Evolutionary conservation across 2,888 invertebrate species (phyloP), one percentile per base, ranked within the genome.

Genomic region (Athetis lepigone): DNA sequence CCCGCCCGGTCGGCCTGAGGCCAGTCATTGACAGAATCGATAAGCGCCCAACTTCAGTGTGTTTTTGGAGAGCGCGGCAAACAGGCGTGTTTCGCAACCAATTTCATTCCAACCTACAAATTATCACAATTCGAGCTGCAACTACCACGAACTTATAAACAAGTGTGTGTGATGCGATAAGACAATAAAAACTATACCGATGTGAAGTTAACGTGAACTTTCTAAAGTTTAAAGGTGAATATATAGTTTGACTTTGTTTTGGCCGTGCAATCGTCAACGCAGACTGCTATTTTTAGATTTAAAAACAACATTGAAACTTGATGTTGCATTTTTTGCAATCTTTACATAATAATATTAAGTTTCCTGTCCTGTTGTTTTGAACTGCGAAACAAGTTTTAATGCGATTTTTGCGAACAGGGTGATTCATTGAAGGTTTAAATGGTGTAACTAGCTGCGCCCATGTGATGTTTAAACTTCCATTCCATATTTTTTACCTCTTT

Each of bases 231-330:
- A 8, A 65, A 0, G 70, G 62, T 69, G 11, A 46, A 46, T 46
- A 45, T 16, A n/a, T 23, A 2, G 2, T 37, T 40, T 11, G 1
- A 36, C 8, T 21, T 23, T 19, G 5, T 46, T 2, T 6, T 45
- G 13, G 7, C 0, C 16, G 46, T 36, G 40, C 9, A 19, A 13
- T 2, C 39, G 19, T 9, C 9, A 1, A 7, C 7, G 7, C 1
- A n/a, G 6, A 3, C 2, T n/a, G 36, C 21, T 70, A 47, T 65
- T 70, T 70, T 36, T 61, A 70, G n/a, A n/a, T n/a, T n/a, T n/a
- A n/a, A n/a, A n/a, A 8, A 5, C 9, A 8, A 0, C 21, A n/a
- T 27, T n/a, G n/a, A n/a, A n/a, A n/a, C 11, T 25, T 11, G 36
- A 27, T 36, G 19, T 56, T n/a, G n/a, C n/a, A n/a, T n/a, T n/a